Evolutionary conservation across 2,113 vertebrate genomes (phyloP), one percentile per base, ranked within the genome.

Genomic region (Halichoeres trimaculatus): DNA sequence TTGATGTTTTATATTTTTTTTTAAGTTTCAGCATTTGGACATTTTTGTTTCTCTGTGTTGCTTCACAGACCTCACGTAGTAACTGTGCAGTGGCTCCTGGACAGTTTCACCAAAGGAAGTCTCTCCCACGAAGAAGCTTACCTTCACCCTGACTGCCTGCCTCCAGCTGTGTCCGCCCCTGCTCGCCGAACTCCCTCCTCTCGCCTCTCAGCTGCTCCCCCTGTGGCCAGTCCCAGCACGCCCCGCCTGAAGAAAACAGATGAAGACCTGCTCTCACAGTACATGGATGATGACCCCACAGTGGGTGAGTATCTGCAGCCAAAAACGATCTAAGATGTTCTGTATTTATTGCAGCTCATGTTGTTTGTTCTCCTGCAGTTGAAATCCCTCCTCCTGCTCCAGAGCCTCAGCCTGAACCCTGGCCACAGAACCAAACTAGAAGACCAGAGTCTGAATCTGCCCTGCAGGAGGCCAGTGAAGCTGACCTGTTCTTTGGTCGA

Each of bases 191-290:
- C 85, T 19, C 0, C 84, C 34, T 24, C 90, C 61, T 88, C 68
- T 0, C 81, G 72, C 7, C 84, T 75, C 66, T 87, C 26, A 24
- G 50, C 85, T 2, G 83, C 69, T n/a, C 93, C 93, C 34, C 93
- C 87, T 30, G 86, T 79, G 1, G 38, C 78, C 55, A 84, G 83
- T 63, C 90, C 88, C 13, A 83, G 69, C 0, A 24, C 74, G 10
- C 72, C 35, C 23, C 84, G 61, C n/a, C 87, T 88, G 17, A 89
- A 89, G 24, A 88, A 89, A 47, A 89, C 93, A 40, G 95, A 96
- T 54, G 97, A 98, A 65, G 94, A 98, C 35, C 88, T 99, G 36
- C 94, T 99, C 0, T 96, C 95, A 51, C 97, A 98, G 5, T 99
- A 99, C 70, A 68, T 93, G 76, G 93, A 95, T 52, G 93, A 94